phyloP scores from a whole-genome alignment of 2,888 invertebrate genomes.

The Parnassius smintheus region DNA sequence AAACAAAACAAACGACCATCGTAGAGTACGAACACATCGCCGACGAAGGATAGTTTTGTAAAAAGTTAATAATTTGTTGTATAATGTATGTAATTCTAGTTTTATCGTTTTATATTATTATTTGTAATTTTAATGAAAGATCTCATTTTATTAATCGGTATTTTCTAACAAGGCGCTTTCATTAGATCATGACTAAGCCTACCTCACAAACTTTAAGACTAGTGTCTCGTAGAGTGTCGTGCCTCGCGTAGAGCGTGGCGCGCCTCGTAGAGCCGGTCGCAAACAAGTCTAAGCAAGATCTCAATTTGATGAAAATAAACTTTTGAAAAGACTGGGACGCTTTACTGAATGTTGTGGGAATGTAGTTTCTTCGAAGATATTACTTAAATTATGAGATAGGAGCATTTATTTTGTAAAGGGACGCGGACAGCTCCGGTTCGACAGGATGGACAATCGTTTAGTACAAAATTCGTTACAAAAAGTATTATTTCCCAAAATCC shows the following conservation, averaged over 20 bases:
- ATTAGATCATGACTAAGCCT: constrained; percentile 81
- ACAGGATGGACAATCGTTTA: constrained; percentile 64
- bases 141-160: constrained; percentile 82
- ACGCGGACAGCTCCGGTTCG: constrained; percentile 55
- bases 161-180: constrained; percentile 81
- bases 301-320: constrained; percentile 81
- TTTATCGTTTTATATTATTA: constrained; percentile 78
- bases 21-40: constrained; percentile 53
- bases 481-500: constrained; percentile 77
- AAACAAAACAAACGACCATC: constrained; percentile 50
- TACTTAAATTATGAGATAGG: constrained; percentile 79
- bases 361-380: constrained; percentile 78
- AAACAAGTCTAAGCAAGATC: constrained; percentile 79
- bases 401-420: constrained; percentile 69
- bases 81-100: constrained; percentile 78
- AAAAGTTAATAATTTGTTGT: constrained; percentile 78
- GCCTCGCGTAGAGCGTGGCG: constrained; percentile 30
- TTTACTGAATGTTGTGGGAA: constrained; percentile 81
- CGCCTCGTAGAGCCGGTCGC: constrained; percentile 52
- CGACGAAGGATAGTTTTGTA: constrained; percentile 63
- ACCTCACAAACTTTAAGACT: constrained; percentile 78
- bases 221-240: constrained; percentile 49
- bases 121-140: constrained; percentile 81
- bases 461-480: constrained; percentile 75
- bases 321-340: constrained; percentile 81